Percentiles rank a stretch among this genome's conserved stretches.
Conservation (phyloP, 2,113 vertebrate genomes). For the Pelusios castaneus region DNA sequence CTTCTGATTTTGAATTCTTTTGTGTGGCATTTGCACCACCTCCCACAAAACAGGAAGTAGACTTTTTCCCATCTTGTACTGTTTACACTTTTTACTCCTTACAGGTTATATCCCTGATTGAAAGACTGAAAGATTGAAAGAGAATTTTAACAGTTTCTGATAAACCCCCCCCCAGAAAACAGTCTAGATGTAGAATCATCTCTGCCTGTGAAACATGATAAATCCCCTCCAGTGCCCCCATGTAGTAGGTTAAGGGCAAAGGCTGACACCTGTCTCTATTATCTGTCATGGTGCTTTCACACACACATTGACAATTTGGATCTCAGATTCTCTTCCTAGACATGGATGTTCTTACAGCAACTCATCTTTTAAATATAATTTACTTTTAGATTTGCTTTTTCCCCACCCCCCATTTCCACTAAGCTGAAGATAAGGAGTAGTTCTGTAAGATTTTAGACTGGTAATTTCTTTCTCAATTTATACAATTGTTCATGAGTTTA, state of each 20-base stretch:
- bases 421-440: background rate
- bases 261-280: background rate
- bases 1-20: background rate
- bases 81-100: background rate
- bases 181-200: background rate
- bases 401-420: background rate
- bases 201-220: background rate
- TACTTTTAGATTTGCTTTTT: background rate
- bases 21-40: background rate
- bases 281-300: background rate
- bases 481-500: background rate
- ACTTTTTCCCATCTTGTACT: background rate
- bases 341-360: background rate
- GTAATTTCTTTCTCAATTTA: background rate
- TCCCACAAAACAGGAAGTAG: no score
- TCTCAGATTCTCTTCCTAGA: background rate
- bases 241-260: background rate
- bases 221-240: background rate
- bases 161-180: background rate
- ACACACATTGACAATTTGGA: background rate
- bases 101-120: background rate
- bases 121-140: no score
- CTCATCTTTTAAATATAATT: background rate
- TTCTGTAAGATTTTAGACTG: background rate
- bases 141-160: background rate